A percentile compares a stretch with the other conserved stretches of the same genome.
Evolutionary conservation across 2,797 vertebrate genomes (phyloP).

Genomic region (Antrozous pallidus): DNA sequence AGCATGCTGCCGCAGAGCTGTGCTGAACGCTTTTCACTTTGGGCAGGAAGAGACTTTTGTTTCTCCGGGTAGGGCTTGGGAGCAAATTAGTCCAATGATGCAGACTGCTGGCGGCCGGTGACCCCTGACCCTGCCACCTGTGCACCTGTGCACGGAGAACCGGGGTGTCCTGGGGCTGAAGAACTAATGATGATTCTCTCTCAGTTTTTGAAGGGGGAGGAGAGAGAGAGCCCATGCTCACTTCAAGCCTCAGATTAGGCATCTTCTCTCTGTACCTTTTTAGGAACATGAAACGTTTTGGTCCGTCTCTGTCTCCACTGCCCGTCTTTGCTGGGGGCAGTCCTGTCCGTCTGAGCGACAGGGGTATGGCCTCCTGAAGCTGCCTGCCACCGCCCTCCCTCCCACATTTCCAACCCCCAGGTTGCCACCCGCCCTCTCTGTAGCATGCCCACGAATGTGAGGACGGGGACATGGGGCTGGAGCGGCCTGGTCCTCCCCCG

Average conservation of each 20-base stretch:
- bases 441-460: not conserved
- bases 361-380: not conserved
- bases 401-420: not conserved
- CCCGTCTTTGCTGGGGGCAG: not conserved
- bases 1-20: not conserved
- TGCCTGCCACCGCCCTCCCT: not conserved
- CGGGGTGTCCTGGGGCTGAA: not conserved
- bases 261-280: not conserved
- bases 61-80: not conserved
- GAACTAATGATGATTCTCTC: not conserved
- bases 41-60: not conserved
- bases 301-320: fast-evolving
- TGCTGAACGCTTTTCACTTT: not conserved
- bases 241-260: not conserved
- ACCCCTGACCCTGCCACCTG: not conserved
- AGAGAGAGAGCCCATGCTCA: not conserved
- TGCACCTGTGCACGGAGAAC: fast-evolving
- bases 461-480: not conserved
- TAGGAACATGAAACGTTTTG: not conserved
- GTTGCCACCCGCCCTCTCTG: no score
- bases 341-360: not conserved
- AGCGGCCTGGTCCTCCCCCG: not conserved
- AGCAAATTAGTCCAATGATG: not conserved
- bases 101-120: not conserved
- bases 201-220: not conserved